phyloP scores from a whole-genome alignment of 2,888 invertebrate species.

The Xestia xanthographa region DNA sequence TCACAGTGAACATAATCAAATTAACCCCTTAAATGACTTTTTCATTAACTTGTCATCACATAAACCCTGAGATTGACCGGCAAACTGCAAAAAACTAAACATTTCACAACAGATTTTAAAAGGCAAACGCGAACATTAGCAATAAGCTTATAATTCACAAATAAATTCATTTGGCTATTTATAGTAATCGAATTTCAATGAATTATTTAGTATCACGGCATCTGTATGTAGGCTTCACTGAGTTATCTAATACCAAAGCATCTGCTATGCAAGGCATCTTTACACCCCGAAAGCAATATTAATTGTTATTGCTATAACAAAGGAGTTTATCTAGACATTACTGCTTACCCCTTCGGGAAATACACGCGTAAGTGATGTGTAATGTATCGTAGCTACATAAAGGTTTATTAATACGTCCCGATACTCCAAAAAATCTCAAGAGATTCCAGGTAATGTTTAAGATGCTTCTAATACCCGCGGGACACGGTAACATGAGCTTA shows the following conservation, averaged over 20 bases:
- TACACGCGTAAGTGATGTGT: background rate
- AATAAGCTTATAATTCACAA: too few species aligned
- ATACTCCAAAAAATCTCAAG: slow-evolving; percentile 20
- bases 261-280: too few species aligned
- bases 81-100: too few species aligned
- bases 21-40: too few species aligned
- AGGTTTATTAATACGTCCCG: background rate
- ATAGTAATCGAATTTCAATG: background rate
- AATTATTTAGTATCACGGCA: background rate
- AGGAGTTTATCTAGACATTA: background rate
- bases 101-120: too few species aligned
- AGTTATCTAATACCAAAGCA: background rate
- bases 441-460: slow-evolving; percentile 17
- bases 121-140: too few species aligned
- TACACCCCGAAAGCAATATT: too few species aligned
- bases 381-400: background rate
- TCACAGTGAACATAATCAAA: too few species aligned
- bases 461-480: background rate
- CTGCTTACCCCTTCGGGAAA: background rate
- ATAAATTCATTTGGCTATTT: background rate
- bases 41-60: too few species aligned
- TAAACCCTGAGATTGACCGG: too few species aligned
- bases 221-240: background rate
- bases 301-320: background rate
- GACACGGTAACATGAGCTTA: background rate